Percentiles rank a stretch among this genome's conserved stretches.
phyloP scores from a whole-genome alignment of 2,113 vertebrate species.

The Campylomormyrus tamandua region DNA sequence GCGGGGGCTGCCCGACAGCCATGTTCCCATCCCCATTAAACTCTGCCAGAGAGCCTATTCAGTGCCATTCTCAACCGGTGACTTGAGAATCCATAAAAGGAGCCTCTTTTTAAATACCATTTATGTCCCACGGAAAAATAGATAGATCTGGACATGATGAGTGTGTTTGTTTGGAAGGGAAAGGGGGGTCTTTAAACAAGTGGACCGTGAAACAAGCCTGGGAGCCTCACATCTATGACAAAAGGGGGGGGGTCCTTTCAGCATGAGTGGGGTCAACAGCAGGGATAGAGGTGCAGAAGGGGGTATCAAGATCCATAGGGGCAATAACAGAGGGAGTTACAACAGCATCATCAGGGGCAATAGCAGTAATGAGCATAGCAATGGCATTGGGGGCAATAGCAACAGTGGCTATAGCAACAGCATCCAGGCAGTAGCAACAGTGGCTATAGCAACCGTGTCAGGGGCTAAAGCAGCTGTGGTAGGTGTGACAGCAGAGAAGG shows the following conservation, averaged over 20 bases:
- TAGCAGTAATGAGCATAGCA: not conserved
- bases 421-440: not conserved
- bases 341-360: not conserved
- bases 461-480: not conserved
- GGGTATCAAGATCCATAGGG: not conserved
- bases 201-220: not conserved
- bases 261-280: not conserved
- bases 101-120: not conserved
- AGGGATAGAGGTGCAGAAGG: not conserved
- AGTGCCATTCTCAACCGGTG: not conserved
- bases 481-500: not conserved
- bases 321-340: not conserved
- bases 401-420: conserved; percentile 9
- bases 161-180: no score
- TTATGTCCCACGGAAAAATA: not conserved
- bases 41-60: not conserved
- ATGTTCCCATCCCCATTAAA: not conserved
- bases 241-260: not conserved
- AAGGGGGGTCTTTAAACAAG: not conserved
- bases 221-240: not conserved
- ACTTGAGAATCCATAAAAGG: not conserved
- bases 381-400: not conserved
- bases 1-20: not conserved
- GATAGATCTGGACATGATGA: not conserved
- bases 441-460: not conserved